Evolutionary conservation across 1,140 invertebrate genomes (phyloP).

Genomic region (Nephila pilipes): DNA sequence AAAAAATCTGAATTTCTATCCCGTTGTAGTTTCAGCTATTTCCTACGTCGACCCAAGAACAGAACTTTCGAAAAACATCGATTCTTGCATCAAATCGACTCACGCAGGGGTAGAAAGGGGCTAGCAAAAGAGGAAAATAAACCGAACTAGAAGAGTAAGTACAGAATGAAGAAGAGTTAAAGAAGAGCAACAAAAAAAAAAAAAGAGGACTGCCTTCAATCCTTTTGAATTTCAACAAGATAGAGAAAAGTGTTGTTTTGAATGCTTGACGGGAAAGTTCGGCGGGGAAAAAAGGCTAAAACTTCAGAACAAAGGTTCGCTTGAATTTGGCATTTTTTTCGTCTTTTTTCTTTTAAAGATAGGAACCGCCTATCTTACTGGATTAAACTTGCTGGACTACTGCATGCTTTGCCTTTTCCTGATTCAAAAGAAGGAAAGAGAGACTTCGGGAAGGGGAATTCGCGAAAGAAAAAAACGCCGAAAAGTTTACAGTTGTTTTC

Average conservation of each 20-base stretch:
- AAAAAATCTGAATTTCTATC: constrained; percentile 35
- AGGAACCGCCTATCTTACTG: constrained; percentile 23
- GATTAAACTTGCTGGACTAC: constrained; percentile 47
- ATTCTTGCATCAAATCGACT: constrained; percentile 68
- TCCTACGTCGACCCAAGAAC: constrained; percentile 50
- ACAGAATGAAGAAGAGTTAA: constrained; percentile 18
- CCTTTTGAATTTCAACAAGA: constrained; percentile 71
- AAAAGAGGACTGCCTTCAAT: constrained; percentile 39
- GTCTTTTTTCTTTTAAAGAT: constrained; percentile 11
- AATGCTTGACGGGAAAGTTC: constrained; percentile 48
- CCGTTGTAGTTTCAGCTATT: constrained; percentile 68
- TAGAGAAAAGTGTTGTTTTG: constrained; percentile 72
- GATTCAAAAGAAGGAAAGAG: neutral
- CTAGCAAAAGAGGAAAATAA: constrained; percentile 52
- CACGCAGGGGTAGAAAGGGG: constrained; percentile 24
- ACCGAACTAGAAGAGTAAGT: constrained; percentile 27
- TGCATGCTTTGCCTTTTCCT: neutral
- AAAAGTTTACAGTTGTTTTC: neutral
- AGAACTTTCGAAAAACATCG: constrained; percentile 69
- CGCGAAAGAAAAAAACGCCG: neutral
- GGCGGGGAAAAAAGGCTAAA: constrained; percentile 9
- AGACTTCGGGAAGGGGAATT: neutral
- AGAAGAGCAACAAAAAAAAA: neutral
- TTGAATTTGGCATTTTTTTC: constrained; percentile 22
- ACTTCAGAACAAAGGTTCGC: constrained; percentile 64